Evolutionary conservation across 2,113 vertebrate species (phyloP).

Genomic region (Coptodon bakossiorum): DNA sequence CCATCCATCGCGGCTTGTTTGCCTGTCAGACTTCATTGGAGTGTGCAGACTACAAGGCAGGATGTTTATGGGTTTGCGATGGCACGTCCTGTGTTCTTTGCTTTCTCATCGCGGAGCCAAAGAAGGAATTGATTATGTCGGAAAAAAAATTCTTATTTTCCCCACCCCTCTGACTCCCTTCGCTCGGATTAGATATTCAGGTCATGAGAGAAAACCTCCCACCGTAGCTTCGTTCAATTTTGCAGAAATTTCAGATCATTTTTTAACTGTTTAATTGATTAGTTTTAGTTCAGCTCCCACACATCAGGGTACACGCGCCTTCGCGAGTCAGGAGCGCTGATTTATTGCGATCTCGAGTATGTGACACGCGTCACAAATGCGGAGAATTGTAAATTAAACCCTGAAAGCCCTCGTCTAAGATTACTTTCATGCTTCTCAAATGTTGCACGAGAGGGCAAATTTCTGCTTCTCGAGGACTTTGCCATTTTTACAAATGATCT

Average conservation of each 20-base stretch:
- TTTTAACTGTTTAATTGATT: constrained; percentile 43
- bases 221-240: background rate
- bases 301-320: background rate
- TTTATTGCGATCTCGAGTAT: constrained; percentile 13
- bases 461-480: constrained; percentile 7
- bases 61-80: constrained; percentile 48
- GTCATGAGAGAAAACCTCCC: background rate
- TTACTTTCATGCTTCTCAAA: constrained; percentile 44
- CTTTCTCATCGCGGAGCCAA: constrained; percentile 2
- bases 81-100: constrained; percentile 13
- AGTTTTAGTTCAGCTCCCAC: background rate
- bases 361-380: constrained; percentile 5
- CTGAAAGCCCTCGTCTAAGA: constrained; percentile 38
- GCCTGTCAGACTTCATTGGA: constrained; percentile 36
- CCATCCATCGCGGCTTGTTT: constrained; percentile 41
- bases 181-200: constrained; percentile 3
- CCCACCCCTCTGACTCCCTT: background rate
- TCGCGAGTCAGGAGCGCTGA: background rate
- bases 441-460: constrained; percentile 8
- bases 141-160: background rate
- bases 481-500: background rate
- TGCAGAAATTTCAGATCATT: background rate
- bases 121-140: constrained; percentile 32
- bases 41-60: constrained; percentile 42
- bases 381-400: constrained; percentile 42